Conservation (phyloP, 1,140 invertebrate genomes). For the Drosophila insularis region DNA sequence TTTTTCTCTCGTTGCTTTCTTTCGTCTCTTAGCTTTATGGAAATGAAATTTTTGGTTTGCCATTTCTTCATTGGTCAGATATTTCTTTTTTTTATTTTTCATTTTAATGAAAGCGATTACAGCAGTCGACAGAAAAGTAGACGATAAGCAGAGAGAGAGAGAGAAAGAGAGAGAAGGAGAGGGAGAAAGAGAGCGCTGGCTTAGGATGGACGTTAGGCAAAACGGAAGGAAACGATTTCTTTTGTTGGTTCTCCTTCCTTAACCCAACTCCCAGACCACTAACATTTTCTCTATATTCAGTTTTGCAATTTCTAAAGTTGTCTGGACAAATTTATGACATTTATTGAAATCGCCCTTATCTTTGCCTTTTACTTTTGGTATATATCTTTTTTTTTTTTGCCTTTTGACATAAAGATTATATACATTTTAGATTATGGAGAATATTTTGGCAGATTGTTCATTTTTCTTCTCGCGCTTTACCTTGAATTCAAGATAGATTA, state of each 20-base stretch:
- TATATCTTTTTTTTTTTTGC: no score
- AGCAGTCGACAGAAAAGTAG: constrained; percentile 15
- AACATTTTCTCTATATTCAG: background rate
- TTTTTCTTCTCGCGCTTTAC: no score
- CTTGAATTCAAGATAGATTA: no score
- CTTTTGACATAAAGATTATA: background rate
- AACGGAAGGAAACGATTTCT: constrained; percentile 38
- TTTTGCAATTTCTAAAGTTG: constrained; percentile 45
- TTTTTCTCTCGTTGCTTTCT: background rate
- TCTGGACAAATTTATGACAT: constrained; percentile 54
- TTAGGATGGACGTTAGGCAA: background rate
- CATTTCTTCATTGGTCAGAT: constrained; percentile 52
- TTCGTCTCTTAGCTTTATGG: constrained; percentile 20
- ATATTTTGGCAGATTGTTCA: no score
- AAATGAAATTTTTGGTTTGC: constrained; percentile 54
- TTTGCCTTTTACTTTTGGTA: background rate
- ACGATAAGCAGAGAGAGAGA: constrained; percentile 34
- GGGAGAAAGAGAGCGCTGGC: background rate
- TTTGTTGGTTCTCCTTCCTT: background rate
- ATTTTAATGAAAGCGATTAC: constrained; percentile 57
- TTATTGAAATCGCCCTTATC: constrained; percentile 52
- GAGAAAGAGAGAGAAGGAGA: background rate
- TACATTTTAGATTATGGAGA: background rate
- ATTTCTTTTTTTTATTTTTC: background rate
- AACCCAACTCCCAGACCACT: background rate